Conservation (phyloP, 2,888 invertebrate species). For the Ectemnius cavifrons region DNA sequence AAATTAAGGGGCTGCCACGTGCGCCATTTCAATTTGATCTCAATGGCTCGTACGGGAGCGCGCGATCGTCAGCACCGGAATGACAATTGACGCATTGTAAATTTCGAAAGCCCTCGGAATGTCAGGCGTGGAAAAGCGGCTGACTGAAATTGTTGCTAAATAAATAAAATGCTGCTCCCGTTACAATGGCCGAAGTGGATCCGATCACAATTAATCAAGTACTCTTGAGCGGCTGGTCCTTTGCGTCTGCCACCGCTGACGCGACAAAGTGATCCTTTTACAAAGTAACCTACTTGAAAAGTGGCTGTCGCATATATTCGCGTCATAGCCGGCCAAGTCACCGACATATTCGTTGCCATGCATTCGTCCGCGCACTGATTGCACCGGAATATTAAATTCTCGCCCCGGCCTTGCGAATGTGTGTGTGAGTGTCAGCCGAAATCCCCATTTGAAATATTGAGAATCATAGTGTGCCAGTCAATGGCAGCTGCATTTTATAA, state of each 20-base stretch:
- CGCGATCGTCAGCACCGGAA: neutral
- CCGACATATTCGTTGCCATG: too few relatives aligned
- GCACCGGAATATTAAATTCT: too few relatives aligned
- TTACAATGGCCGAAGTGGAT: constrained; percentile 7
- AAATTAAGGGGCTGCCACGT: constrained; percentile 10
- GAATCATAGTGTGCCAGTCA: too few relatives aligned
- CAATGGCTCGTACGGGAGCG: neutral
- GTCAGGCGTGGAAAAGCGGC: constrained; percentile 9
- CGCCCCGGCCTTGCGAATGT: too few relatives aligned
- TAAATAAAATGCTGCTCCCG: constrained; percentile 3
- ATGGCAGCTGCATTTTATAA: too few relatives aligned
- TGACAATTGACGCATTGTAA: neutral
- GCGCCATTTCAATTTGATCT: constrained; percentile 16
- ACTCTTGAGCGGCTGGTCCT: constrained; percentile 1
- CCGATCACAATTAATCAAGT: constrained; percentile 13
- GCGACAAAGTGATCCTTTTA: too few relatives aligned
- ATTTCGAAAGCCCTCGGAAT: constrained; percentile 11
- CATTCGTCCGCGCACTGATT: too few relatives aligned
- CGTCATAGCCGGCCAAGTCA: too few relatives aligned
- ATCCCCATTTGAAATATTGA: too few relatives aligned
- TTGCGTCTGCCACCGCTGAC: neutral
- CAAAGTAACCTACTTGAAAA: too few relatives aligned
- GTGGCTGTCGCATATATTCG: too few relatives aligned
- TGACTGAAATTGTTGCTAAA: neutral
- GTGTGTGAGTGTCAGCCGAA: too few relatives aligned